Evolutionary conservation across 2,888 invertebrate species (phyloP).

Genomic region (Neoaliturus tenellus): DNA sequence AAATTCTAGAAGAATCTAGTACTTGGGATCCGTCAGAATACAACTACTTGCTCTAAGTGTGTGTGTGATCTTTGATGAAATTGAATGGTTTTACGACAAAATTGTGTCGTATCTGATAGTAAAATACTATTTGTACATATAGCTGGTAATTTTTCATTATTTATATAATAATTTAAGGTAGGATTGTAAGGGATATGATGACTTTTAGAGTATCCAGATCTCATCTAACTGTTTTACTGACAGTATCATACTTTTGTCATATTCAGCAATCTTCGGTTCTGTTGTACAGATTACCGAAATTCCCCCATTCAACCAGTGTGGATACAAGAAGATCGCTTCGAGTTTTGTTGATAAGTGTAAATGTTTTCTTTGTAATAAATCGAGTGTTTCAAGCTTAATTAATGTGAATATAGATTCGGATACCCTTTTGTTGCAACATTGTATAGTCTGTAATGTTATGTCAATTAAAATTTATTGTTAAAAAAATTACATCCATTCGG

Average conservation of each 20-base stretch:
- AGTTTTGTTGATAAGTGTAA: conserved; percentile 44
- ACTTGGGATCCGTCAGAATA: conserved; percentile 18
- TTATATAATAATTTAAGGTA: conserved; percentile 41
- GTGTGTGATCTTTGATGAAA: neutral
- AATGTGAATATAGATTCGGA: conserved; percentile 40
- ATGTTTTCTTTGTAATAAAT: conserved; percentile 47
- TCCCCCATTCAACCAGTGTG: neutral
- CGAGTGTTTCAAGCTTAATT: conserved; percentile 39
- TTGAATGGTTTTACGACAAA: neutral
- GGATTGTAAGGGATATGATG: conserved; percentile 43
- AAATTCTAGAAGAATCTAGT: neutral
- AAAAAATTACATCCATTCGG: conserved; percentile 11
- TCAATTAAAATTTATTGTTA: conserved; percentile 40
- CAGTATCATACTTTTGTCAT: conserved; percentile 42
- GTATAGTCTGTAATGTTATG: conserved; percentile 46
- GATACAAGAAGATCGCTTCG: neutral
- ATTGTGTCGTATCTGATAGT: conserved; percentile 28
- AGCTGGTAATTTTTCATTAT: conserved; percentile 50
- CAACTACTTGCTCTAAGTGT: neutral
- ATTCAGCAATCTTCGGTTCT: conserved; percentile 2
- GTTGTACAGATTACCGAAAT: conserved; percentile 10
- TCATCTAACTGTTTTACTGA: conserved; percentile 39
- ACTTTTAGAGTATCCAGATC: conserved; percentile 37
- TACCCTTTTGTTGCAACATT: conserved; percentile 31
- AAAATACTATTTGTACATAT: conserved; percentile 35